Base-by-base conservation (phyloP, 2,797 vertebrate genomes). In the Clangula hyemalis region DNA sequence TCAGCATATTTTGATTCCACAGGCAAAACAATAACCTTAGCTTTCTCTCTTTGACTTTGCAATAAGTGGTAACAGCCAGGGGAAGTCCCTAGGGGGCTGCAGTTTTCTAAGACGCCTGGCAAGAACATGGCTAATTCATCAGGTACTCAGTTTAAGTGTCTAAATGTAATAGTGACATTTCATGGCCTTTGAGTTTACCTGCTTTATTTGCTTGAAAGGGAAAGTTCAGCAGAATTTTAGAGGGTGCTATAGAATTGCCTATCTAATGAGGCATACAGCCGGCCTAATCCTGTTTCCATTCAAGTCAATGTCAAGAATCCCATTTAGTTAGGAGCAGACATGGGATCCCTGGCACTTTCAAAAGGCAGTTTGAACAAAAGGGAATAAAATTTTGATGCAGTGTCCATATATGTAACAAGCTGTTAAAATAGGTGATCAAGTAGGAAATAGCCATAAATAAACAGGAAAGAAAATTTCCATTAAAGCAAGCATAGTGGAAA, bases 141-240 rank as follows among this genome's bases (percentile, higher is more conserved):
- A 95, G 91, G 76, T 93, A 51, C 60, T 96, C 66, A 5, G 82
- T 96, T 97, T 95, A 97, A 97, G 91, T 96, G 90, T 83, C 57
- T 89, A 74, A 94, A 94, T 96, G 95, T 97, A 94, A 97, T 89
- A 95, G 91, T 96, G 76, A 94, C 97, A 95, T 97, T 96, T 96
- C 94, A 95, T 94, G 93, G 94, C 90, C 66, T 57, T 87, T 97
- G 94, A 96, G 87, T 96, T 97, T 97, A 96, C 96, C 90, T 97
- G 90, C 94, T 97, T 97, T 97, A 95, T 98, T 97, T 97, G 73
- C 65, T 96, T 83, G 94, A 96, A 97, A 97, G 77, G 93, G 69
- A 97, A 95, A 91, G 58, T 96, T 98, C 97, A 98, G 97, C 97
- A 97, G 94, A 97, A 97, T 97, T 97, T 96, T 51, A 92, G 87